phyloP scores from a whole-genome alignment of 2,797 vertebrate genomes.

The Taeniopygia guttata region DNA sequence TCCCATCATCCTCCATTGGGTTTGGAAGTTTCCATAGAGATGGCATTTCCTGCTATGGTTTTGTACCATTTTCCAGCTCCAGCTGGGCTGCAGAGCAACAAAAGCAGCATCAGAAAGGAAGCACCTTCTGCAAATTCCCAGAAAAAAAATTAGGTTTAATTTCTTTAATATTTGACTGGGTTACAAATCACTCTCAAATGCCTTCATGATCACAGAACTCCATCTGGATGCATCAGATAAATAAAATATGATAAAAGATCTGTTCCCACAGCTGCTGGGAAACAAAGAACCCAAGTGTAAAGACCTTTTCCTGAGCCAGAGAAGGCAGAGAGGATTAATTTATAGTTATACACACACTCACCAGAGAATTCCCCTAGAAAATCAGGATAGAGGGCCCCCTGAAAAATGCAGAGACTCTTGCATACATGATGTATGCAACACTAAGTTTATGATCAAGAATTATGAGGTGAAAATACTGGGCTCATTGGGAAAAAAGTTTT shows the following conservation, averaged over 20 bases:
- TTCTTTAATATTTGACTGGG: not conserved
- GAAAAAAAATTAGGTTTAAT: not conserved
- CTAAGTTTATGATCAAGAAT: not conserved
- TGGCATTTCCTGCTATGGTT: slow-evolving; percentile 3
- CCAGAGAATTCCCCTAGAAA: not conserved
- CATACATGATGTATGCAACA: not conserved
- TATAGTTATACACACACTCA: not conserved
- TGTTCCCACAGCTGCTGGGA: not conserved
- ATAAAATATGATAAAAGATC: not conserved
- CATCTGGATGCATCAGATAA: not conserved
- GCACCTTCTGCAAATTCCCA: not conserved
- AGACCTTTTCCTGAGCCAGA: not conserved
- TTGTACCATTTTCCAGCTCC: not conserved
- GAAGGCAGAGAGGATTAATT: not conserved
- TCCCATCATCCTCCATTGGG: not conserved
- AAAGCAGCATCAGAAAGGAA: not conserved
- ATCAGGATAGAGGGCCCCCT: not conserved
- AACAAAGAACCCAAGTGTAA: not conserved
- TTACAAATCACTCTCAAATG: not conserved
- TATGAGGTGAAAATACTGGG: not conserved
- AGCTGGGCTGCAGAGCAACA: not conserved
- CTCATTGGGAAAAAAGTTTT: not conserved
- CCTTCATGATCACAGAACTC: not conserved
- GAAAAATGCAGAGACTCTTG: not conserved
- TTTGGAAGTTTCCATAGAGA: slow-evolving; percentile 26